Evolutionary conservation across 2,888 invertebrate genomes (phyloP).

Genomic region (Cartodere bifasciata): DNA sequence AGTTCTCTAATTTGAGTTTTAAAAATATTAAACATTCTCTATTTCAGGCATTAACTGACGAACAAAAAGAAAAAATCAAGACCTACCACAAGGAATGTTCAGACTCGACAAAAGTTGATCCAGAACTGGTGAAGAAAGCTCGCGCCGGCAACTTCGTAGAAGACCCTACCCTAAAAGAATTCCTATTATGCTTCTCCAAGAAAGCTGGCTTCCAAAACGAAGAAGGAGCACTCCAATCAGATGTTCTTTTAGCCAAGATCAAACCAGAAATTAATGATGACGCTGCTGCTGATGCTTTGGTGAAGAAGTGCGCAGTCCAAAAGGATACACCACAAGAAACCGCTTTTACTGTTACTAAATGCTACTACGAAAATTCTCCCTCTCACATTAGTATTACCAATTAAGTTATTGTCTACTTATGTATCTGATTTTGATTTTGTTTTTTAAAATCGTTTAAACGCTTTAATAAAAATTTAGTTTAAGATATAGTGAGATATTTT

Average conservation of each 20-base stretch:
- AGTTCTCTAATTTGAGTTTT: no score
- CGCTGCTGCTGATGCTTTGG: conserved; percentile 25
- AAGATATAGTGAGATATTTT: no score
- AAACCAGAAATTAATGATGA: conserved; percentile 33
- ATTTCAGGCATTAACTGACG: conserved; percentile 17
- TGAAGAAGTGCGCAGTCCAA: conserved; percentile 16
- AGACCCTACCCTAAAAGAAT: conserved; percentile 36
- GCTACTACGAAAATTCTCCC: conserved; percentile 34
- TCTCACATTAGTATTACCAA: conserved; percentile 23
- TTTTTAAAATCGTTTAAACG: no score
- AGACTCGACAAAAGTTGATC: conserved; percentile 27
- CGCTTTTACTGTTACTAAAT: conserved; percentile 36
- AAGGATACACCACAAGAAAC: conserved; percentile 29
- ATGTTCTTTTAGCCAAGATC: conserved; percentile 33
- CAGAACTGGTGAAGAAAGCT: conserved; percentile 25
- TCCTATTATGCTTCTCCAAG: conserved; percentile 38
- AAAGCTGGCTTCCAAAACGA: conserved; percentile 37
- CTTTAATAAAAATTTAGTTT: no score
- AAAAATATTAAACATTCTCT: not conserved
- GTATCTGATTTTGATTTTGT: no score
- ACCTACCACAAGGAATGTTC: conserved; percentile 20
- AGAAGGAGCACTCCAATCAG: conserved; percentile 22
- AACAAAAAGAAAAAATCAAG: conserved; percentile 19
- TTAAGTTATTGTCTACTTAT: no score
- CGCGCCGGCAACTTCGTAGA: conserved; percentile 38